A percentile compares a stretch with the other conserved stretches of the same genome.
phyloP scores from a whole-genome alignment of 2,797 vertebrate genomes.

The Chrosomus eos region DNA sequence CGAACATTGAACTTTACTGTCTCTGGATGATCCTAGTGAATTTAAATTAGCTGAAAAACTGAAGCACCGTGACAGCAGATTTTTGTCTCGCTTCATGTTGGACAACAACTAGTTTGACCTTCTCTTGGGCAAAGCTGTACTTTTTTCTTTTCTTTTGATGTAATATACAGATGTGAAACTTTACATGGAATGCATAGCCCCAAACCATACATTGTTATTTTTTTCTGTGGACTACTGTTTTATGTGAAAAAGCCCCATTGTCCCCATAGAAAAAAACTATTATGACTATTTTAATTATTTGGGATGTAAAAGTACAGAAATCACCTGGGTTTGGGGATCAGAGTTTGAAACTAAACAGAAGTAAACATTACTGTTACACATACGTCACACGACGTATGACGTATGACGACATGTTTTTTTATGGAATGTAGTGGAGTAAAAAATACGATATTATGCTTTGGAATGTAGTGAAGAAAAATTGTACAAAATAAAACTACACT shows the following conservation, averaged over 20 bases:
- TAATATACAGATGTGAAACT: background rate
- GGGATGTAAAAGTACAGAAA: too few relatives aligned
- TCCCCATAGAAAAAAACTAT: too few relatives aligned
- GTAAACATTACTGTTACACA: too few relatives aligned
- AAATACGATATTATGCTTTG: background rate
- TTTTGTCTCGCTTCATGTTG: background rate
- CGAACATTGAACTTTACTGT: conserved; percentile 7
- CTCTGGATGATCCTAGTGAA: background rate
- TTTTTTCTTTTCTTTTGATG: background rate
- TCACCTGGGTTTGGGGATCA: too few relatives aligned
- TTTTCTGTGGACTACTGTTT: too few relatives aligned
- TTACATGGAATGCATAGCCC: background rate
- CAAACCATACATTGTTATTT: too few relatives aligned
- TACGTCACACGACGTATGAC: background rate
- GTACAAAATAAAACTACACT: background rate
- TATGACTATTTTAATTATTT: too few relatives aligned
- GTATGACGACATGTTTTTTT: too few relatives aligned
- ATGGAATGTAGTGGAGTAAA: background rate
- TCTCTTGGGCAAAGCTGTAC: background rate
- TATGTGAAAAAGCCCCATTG: too few relatives aligned
- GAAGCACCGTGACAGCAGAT: conserved; percentile 17
- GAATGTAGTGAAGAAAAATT: background rate
- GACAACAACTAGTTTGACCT: conserved; percentile 28
- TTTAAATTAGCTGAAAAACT: conserved; percentile 20
- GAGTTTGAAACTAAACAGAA: too few relatives aligned